Evolutionary conservation across 2,113 vertebrate species (phyloP).

Genomic region (Felis catus): DNA sequence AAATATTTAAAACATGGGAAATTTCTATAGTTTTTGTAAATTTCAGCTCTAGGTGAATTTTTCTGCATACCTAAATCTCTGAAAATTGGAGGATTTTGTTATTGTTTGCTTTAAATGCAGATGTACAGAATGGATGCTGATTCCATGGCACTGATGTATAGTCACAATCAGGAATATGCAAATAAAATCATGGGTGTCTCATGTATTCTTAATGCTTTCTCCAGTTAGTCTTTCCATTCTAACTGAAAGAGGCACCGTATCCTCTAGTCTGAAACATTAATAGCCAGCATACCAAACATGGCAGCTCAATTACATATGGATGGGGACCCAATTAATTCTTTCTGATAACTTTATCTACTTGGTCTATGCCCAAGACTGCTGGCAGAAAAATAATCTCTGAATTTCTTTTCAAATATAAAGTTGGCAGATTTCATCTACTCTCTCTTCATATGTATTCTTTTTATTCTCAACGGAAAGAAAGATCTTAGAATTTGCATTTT

Average conservation of each 20-base stretch:
- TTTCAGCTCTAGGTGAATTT: background rate
- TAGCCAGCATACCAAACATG: background rate
- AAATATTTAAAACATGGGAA: background rate
- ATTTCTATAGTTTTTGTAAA: background rate
- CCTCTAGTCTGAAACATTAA: conserved; percentile 14
- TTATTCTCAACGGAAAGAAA: conserved; percentile 36
- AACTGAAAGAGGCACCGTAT: background rate
- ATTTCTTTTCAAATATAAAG: conserved; percentile 60
- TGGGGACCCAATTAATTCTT: conserved; percentile 60
- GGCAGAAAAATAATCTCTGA: conserved; percentile 61
- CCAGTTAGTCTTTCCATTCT: background rate
- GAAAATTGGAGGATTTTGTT: background rate
- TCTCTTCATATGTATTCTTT: conserved; percentile 21
- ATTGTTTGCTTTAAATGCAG: background rate
- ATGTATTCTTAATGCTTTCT: background rate
- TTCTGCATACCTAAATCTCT: background rate
- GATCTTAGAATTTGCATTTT: conserved; percentile 56
- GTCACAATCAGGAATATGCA: background rate
- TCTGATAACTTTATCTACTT: conserved; percentile 66
- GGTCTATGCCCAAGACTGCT: conserved; percentile 47
- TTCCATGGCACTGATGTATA: background rate
- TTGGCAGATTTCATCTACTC: conserved; percentile 26
- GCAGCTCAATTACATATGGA: conserved; percentile 41
- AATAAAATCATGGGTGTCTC: background rate
- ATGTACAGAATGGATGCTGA: background rate